A percentile compares a stretch with the other conserved stretches of the same genome.
phyloP scores from a whole-genome alignment of 2,113 vertebrate species.

The Charadrius vociferus region DNA sequence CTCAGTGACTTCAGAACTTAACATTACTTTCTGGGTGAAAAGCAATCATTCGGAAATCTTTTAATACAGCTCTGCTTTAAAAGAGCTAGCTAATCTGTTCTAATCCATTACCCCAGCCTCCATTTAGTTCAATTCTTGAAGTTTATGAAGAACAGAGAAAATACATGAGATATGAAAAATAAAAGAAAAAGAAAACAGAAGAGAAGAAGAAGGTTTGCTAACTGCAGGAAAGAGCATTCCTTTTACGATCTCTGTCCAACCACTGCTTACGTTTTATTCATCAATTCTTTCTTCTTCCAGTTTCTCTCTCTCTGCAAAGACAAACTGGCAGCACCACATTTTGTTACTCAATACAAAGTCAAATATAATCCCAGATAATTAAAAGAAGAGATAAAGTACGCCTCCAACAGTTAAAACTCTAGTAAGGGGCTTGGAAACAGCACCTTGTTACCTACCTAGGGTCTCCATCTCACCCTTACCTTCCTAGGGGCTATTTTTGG shows the following conservation, averaged over 20 bases:
- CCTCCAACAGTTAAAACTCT: neutral
- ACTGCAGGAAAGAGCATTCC: neutral
- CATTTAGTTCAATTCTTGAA: slow-evolving; percentile 16
- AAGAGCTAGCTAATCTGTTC: slow-evolving; percentile 10
- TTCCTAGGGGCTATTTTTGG: neutral
- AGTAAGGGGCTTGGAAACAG: neutral
- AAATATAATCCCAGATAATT: neutral
- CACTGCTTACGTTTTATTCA: neutral
- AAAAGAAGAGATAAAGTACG: neutral
- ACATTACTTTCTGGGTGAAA: slow-evolving; percentile 1
- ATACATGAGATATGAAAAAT: slow-evolving; percentile 9
- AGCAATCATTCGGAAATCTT: neutral
- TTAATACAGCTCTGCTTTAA: slow-evolving; percentile 4
- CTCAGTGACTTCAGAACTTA: neutral
- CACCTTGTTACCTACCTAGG: neutral
- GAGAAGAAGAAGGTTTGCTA: neutral
- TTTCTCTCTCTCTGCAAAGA: neutral
- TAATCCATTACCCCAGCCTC: slow-evolving; percentile 20
- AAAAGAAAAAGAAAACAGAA: slow-evolving; percentile 46
- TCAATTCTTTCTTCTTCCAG: neutral
- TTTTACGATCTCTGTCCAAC: neutral
- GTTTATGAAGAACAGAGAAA: slow-evolving; percentile 11
- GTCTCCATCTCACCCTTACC: neutral
- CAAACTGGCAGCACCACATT: neutral
- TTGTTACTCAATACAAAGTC: neutral